phyloP scores from a whole-genome alignment of 2,113 vertebrate genomes.

The Lethenteron reissneri region DNA sequence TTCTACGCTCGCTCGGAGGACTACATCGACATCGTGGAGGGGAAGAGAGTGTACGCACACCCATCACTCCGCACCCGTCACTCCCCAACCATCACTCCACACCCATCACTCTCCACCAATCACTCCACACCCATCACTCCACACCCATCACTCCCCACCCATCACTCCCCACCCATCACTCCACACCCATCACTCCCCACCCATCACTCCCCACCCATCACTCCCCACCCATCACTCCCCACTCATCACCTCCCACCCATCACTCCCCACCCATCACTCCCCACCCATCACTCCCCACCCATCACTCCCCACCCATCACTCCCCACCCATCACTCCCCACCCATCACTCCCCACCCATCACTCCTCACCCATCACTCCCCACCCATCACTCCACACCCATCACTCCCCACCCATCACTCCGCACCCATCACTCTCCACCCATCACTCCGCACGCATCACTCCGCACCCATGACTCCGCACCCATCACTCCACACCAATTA shows the following conservation, averaged over 20 bases:
- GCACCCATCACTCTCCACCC: too few species aligned
- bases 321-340: too few species aligned
- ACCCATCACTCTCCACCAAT: background rate
- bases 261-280: too few species aligned
- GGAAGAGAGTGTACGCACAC: constrained; percentile 46
- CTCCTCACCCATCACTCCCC: background rate
- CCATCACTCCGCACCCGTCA: too few species aligned
- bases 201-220: background rate
- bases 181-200: background rate
- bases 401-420: background rate
- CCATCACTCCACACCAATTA: background rate
- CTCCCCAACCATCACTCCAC: background rate
- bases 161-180: background rate
- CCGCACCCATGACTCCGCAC: background rate
- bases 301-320: too few species aligned
- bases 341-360: too few species aligned
- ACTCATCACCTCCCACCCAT: too few species aligned
- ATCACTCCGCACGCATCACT: background rate
- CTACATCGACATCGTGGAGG: constrained; percentile 76
- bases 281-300: too few species aligned
- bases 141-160: background rate
- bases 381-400: background rate
- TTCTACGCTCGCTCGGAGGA: constrained; percentile 84
- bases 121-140: background rate
- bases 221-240: too few species aligned